Evolutionary conservation across 1,140 invertebrate species (phyloP), one percentile per base, ranked within the genome.

Genomic region (Drosophila bipectinata): DNA sequence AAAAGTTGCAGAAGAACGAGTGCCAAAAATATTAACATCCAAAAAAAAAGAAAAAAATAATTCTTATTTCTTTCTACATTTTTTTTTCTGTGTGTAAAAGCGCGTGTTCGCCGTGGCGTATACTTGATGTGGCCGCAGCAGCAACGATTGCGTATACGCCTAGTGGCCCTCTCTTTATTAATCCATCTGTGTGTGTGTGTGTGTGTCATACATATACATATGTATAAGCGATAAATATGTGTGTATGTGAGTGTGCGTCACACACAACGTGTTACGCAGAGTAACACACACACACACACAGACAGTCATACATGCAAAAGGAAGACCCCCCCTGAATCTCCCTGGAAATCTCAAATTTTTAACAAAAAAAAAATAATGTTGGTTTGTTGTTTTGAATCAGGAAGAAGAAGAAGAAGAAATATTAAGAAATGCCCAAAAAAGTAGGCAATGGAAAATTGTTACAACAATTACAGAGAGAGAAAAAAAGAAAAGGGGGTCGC

Each of bases 91-190:
- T 49, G 69, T 63, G 57, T 15, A 45, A 45, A 74, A 72, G 79
- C 73, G 79, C 58, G 79, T 69, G 66, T 66, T 60, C 24, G 60
- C 47, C 78, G 64, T 81, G 81, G 77, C 77, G 81, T 85, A 78
- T 85, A 81, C 77, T 85, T 85, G 47, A 80, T 85, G 67, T 75
- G 77, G 61, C 32, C 47, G 34, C 66, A 68, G 51, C 51, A 53
- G 44, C 34, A 69, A 71, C 52, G 79, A 82, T 85, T 85, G 82
- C 81, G 81, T 85, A 85, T 85, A 87, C 81, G 82, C 77, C 68
- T 74, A 68, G 64, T 72, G 57, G 28, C 48, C 49, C 32, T 28
- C 9, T 45, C 14, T 24, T 24, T 59, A 34, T 64, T 21, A 34
- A 21, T 48, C 15, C 18, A 44, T 51, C 5, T 41, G 47, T 24